These are phyloP conservation scores for Argentina silus DNA, from an alignment of 2,797 vertebrate species.

Conservation along the genomic window DNA sequence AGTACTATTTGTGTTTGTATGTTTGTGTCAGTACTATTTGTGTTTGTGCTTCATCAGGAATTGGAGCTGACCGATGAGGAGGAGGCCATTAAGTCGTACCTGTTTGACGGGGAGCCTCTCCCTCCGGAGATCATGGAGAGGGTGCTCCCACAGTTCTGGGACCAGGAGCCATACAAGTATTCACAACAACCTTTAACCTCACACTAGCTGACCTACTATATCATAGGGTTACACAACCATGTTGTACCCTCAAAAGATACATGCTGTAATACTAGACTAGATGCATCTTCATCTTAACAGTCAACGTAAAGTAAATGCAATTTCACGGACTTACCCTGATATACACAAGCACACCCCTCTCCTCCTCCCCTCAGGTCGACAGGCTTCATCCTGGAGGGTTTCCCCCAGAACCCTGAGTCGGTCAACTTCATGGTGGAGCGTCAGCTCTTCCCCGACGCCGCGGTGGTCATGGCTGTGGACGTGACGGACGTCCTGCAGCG, in stretches of 20 bases:
- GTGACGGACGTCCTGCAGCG: slow-evolving; percentile 77
- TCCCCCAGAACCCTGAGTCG: slow-evolving; percentile 83
- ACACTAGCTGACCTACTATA: too few relatives aligned
- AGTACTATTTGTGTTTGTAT: not conserved
- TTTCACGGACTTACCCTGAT: not conserved
- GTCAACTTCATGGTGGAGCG: slow-evolving; percentile 79
- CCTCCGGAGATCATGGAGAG: slow-evolving; percentile 81
- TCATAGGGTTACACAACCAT: not conserved
- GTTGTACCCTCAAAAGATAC: too few relatives aligned
- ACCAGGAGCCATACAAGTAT: slow-evolving; percentile 90
- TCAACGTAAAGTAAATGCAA: too few relatives aligned
- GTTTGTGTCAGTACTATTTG: slow-evolving; percentile 29
- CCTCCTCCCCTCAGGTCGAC: slow-evolving; percentile 73
- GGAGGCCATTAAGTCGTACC: slow-evolving; percentile 82
- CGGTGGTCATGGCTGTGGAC: slow-evolving; percentile 77
- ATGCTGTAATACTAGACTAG: too few relatives aligned
- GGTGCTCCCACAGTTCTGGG: slow-evolving; percentile 86
- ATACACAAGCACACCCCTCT: not conserved
- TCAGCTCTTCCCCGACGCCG: slow-evolving; percentile 86
- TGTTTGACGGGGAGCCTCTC: slow-evolving; percentile 76
- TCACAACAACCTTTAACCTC: slow-evolving; percentile 2
- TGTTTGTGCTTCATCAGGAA: slow-evolving; percentile 53
- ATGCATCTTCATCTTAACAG: too few relatives aligned
- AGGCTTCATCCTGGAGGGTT: slow-evolving; percentile 95
- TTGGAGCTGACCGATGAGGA: slow-evolving; percentile 83